Percentiles rank a stretch among this genome's conserved stretches.
Evolutionary conservation across 37 sponge, comb jelly and placozoan genomes (phyloP).

Genomic region (Eunapius fragilis): DNA sequence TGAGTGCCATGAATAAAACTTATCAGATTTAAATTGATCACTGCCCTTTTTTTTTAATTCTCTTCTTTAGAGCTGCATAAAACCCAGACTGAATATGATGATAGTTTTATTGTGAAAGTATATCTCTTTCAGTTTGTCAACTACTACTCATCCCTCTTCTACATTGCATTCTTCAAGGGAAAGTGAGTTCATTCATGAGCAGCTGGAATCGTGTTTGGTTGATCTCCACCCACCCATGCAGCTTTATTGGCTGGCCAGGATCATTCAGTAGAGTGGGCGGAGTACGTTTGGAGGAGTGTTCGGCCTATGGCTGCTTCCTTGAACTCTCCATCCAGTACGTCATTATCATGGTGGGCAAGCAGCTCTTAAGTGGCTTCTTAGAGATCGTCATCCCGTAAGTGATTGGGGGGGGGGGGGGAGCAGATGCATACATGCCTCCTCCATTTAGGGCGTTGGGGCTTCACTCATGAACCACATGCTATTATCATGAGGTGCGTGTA

Average conservation of each 20-base stretch:
- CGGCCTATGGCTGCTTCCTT: slow-evolving; percentile 76
- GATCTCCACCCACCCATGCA: neutral
- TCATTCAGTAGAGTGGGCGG: slow-evolving; percentile 50
- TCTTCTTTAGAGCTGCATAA: slow-evolving; percentile 50
- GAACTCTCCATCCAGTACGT: slow-evolving; percentile 76
- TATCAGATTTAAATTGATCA: no score
- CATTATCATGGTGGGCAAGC: slow-evolving; percentile 81
- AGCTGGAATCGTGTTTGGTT: neutral
- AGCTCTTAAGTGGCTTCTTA: slow-evolving; percentile 59
- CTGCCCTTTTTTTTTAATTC: neutral
- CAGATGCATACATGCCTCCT: neutral
- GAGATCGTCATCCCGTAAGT: slow-evolving; percentile 72
- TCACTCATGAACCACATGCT: neutral
- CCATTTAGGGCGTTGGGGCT: no score
- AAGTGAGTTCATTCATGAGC: slow-evolving; percentile 43
- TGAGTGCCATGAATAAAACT: no score
- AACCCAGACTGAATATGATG: slow-evolving; percentile 65
- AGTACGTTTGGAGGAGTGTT: slow-evolving; percentile 72
- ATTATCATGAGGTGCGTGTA: no score
- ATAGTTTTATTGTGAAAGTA: slow-evolving; percentile 51
- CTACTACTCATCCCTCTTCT: slow-evolving; percentile 69
- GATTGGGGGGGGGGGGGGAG: neutral
- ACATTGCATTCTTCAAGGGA: slow-evolving; percentile 88
- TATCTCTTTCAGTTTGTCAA: slow-evolving; percentile 76
- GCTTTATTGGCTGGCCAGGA: slow-evolving; percentile 70